Base-by-base conservation (phyloP, 2,888 invertebrate species). In the Cerceris rybyensis region DNA sequence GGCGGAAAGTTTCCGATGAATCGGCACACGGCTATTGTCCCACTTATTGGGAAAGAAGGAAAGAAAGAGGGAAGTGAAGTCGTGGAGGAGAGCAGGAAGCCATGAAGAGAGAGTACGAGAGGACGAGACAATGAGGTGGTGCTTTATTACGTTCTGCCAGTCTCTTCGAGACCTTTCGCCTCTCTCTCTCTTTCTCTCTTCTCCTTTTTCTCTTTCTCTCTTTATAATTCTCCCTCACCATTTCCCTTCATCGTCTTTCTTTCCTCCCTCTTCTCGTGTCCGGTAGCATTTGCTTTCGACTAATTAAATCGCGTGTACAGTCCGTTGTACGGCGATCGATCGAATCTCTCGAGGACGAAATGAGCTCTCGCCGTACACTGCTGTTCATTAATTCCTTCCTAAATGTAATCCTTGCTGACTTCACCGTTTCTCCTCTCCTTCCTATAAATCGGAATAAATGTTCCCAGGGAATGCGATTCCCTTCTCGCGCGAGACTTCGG, bases 101-200 rank as follows among this genome's bases (percentile, higher is more conserved):
- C 59, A 52, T 43, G 73, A 68, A 46, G 42, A 57, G 9, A 57
- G 43, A 28, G 59, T 28, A 28, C 49, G 39, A 17, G 41, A 28
- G 28, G 49, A 41, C 69, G 80, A 75, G 75, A 82, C 82, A 83
- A 83, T 82, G 78, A 81, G 67, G 28, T 75, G 78, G 72, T 73
- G 78, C 75, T 82, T 82, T 78, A 78, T 83, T 81, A 83, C 81
- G 75, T 78, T 75, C 80, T 78, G 74, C 75, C 57, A 72, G 66
- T 75, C 57, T 75, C 57, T 70, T 71, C 63, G 68, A 71, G 59
- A 71, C 69, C n/a, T 57, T 42, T 11, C 46, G 11, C 46, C 11
- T 46, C 52, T 57, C 64, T 60, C 54, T 39, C 52, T 58, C 59
- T 55, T 59, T 63, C 49, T 50, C 14, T 50, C 11, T 41, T n/a